Evolutionary conservation across 1,140 invertebrate genomes (phyloP), one percentile per base, ranked within the genome.

Genomic region (Acyrthosiphon pisum): DNA sequence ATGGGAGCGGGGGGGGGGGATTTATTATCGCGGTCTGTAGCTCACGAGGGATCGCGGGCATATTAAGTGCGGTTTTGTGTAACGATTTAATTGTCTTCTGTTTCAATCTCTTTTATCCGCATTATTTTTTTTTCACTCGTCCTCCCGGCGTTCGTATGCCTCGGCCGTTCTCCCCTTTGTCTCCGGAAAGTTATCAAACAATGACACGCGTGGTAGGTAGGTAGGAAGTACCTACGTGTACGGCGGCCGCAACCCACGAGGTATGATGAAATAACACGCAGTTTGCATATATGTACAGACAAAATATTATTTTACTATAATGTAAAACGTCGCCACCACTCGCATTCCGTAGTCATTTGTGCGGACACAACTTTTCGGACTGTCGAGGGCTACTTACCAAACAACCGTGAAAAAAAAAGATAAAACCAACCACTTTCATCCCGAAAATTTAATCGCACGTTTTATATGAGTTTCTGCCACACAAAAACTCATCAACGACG

Each of bases 1-100:
- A 7, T 23, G 22, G 8, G 35, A 83, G 35, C 8, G 20, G 20
- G 35, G 35, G 37, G 20, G 20, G 35, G 35, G 37, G 18, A 68
- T 90, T 90, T 90, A 90, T 90, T 90, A 68, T 56, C 89, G 37
- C 6, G 50, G 88, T 56, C 35, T 35, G 37, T 2, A 11, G 37
- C 37, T 68, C 37, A 89, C 87, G 50, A 89, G 48, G 23, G 53
- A 41, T 53, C 90, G 50, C 46, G 68, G 44, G 8, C 90, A 68
- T 37, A 46, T 92, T 92, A 83, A 92, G 68, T 92, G 90, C 90
- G 90, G 90, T 92, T 92, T 92, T 92, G 68, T 92, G 90, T 92
- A 92, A 50, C 68, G 68, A 56, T 92, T 81, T 91, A 91, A 91
- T 91, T 91, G 68, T 37, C 60, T 91, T 50, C 60, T 76, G 60